Conservation (phyloP, 2,888 invertebrate genomes). For the Cryptus viduatorius region DNA sequence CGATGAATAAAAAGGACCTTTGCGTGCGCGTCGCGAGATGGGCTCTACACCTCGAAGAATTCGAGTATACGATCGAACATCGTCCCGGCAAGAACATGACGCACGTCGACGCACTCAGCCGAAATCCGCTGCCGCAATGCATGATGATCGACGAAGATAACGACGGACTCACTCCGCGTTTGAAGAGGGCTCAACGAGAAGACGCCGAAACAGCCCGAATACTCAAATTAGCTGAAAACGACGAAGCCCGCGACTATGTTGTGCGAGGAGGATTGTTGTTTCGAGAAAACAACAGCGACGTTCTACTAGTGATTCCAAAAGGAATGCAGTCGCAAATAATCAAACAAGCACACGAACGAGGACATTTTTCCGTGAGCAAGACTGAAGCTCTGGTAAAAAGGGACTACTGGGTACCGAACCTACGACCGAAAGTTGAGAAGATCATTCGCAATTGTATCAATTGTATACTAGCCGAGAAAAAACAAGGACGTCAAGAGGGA, state of each 20-base stretch:
- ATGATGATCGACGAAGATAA: constrained; percentile 37
- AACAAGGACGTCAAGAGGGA: constrained; percentile 78
- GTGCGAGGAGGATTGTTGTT: constrained; percentile 53
- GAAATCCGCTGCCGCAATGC: constrained; percentile 65
- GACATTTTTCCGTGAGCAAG: constrained; percentile 47
- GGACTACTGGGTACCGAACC: constrained; percentile 73
- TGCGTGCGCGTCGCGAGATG: constrained; percentile 69
- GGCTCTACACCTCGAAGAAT: constrained; percentile 71
- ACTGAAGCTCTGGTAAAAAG: constrained; percentile 54
- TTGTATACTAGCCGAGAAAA: constrained; percentile 64
- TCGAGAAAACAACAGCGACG: constrained; percentile 15
- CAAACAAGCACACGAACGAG: constrained; percentile 35
- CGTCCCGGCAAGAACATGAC: constrained; percentile 69
- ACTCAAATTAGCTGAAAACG: background rate
- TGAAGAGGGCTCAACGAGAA: constrained; percentile 38
- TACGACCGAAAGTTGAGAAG: constrained; percentile 59
- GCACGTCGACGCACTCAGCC: constrained; percentile 72
- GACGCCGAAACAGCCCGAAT: constrained; percentile 9
- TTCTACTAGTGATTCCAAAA: background rate
- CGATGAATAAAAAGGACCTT: constrained; percentile 70
- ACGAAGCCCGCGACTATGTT: constrained; percentile 21
- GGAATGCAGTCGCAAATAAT: constrained; percentile 37
- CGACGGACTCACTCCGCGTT: constrained; percentile 4
- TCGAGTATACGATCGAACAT: constrained; percentile 70
- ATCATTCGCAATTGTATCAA: constrained; percentile 61